These are phyloP conservation scores for Gonatopus flavifemur DNA, from an alignment of 1,140 invertebrate species.

Conservation along the genomic window DNA sequence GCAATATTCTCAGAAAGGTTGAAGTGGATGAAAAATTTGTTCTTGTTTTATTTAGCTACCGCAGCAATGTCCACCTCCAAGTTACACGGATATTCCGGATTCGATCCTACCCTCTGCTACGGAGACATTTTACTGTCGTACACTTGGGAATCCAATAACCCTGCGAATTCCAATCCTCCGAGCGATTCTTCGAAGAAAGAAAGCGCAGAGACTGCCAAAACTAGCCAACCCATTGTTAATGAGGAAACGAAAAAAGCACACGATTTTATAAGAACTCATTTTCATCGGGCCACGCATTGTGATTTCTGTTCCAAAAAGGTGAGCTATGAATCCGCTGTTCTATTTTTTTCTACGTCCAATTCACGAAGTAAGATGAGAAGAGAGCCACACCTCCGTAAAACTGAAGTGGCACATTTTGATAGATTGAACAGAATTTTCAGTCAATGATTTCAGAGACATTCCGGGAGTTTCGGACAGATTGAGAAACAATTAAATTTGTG, in stretches of 20 bases:
- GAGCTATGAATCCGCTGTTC: no score
- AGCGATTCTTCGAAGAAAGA: conserved; percentile 40
- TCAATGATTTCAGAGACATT: no score
- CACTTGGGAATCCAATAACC: conserved; percentile 61
- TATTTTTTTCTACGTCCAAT: no score
- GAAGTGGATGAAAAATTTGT: not conserved
- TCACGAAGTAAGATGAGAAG: no score
- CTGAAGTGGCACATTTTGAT: no score
- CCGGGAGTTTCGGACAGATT: no score
- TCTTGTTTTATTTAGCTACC: conserved; percentile 60
- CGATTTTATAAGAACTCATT: conserved; percentile 84
- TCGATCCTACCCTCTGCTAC: conserved; percentile 86
- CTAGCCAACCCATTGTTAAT: conserved; percentile 29
- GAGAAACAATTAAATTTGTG: no score
- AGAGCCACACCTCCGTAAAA: no score
- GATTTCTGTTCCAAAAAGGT: conserved; percentile 93
- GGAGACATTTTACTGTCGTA: conserved; percentile 88
- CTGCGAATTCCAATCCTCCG: conserved; percentile 18
- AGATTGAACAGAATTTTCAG: no score
- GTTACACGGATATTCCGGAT: conserved; percentile 69
- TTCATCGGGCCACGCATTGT: conserved; percentile 83
- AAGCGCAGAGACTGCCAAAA: conserved; percentile 38
- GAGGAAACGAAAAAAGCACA: conserved; percentile 58
- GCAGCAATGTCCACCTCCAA: conserved; percentile 60
- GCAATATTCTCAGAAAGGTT: conserved; percentile 4